Evolutionary conservation across 2,113 vertebrate species (phyloP), one percentile per base, ranked within the genome.

Genomic region (Oreotrochilus melanogaster): DNA sequence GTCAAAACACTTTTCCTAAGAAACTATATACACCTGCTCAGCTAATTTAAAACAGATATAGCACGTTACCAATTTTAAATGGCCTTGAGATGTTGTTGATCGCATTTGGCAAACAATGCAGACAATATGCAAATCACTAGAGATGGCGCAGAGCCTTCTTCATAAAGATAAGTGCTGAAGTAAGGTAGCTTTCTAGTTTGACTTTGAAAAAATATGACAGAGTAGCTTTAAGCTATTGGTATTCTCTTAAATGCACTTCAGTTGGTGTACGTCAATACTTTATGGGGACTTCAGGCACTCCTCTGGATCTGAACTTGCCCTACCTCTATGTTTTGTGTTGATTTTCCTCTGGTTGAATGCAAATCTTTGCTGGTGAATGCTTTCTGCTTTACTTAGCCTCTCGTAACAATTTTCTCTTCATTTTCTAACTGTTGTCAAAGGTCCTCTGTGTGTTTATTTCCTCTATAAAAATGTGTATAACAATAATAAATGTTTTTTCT

Each of bases 11-110:
- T 95, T 96, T 78, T 90, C 57, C 27, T 47, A 62, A 91, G 89
- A 91, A 70, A 43, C 80, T 51, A n/a, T 89, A 42, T 73, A 61
- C 70, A 86, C 62, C 85, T 80, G 56, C 69, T 83, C 73, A 64
- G 53, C 69, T 96, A 86, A 96, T 92, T 96, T 86, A 70, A 82
- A 81, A 89, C 70, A 96, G 39, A 88, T 86, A 89, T 5, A 84
- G 45, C 72, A 61, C 48, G 43, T 79, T 88, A 67, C 37, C 21
- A 19, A 69, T 83, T 94, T 86, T 89, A 94, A 97, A 70, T 78
- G 81, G 79, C 80, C 70, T 50, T 64, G 92, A 89, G 92, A 96
- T n/a, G 57, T 92, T 96, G 89, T 91, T 88, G 54, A 87, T 92
- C 78, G 90, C 73, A 72, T 93, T 96, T 96, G 93, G 94, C 84